These are phyloP conservation scores for Dendrophyllia cribrosa DNA, from an alignment of 64 coral and sea anemone genomes.

Conservation along the genomic window DNA sequence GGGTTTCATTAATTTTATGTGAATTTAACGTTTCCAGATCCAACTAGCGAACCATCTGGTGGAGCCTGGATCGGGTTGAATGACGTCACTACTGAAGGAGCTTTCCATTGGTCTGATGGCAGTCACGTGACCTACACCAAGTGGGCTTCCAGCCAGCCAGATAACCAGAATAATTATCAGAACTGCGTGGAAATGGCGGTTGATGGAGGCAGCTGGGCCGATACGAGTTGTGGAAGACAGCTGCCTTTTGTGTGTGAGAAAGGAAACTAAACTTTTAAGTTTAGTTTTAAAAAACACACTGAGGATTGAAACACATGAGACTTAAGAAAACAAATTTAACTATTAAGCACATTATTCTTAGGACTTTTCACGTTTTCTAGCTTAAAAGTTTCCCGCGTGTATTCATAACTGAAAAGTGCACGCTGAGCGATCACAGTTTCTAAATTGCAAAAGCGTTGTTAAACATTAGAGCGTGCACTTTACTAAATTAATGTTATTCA, in stretches of 20 bases:
- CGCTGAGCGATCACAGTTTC: no score
- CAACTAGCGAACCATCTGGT: neutral
- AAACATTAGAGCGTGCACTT: no score
- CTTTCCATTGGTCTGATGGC: constrained; percentile 26
- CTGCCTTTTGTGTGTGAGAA: constrained; percentile 22
- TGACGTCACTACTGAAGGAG: constrained; percentile 29
- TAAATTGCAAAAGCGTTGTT: no score
- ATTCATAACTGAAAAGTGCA: no score
- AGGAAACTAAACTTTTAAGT: neutral
- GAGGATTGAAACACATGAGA: no score
- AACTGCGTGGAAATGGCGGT: constrained; percentile 23
- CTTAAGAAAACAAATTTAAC: no score
- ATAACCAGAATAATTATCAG: neutral
- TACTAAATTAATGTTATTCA: no score
- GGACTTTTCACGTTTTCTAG: no score
- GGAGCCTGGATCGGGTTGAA: constrained; percentile 50
- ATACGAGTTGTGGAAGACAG: neutral
- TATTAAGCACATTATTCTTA: no score
- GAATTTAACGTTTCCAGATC: neutral
- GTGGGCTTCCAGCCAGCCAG: neutral
- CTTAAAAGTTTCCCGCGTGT: no score
- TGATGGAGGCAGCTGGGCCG: neutral
- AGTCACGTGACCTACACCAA: constrained; percentile 12
- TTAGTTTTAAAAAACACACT: no score
- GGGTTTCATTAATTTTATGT: no score